Evolutionary conservation across 2,797 vertebrate genomes (phyloP), one percentile per base, ranked within the genome.

Genomic region (Miichthys miiuy): DNA sequence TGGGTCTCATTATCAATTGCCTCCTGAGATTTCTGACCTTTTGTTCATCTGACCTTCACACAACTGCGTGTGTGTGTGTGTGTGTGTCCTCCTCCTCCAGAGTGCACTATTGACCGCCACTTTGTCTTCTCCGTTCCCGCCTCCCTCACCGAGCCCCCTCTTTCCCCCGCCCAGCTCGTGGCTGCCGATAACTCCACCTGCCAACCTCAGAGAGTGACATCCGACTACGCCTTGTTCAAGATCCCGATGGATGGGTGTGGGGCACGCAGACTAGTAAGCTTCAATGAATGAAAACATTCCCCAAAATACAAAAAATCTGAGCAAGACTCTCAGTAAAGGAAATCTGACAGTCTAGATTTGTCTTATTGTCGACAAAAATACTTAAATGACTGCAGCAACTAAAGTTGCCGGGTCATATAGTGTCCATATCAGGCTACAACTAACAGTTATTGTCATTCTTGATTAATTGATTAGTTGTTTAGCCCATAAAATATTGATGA

Each of bases 61-160:
- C 84, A 70, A 81, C 47, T 57, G 57, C 50, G 23, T 16, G 10
- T 42, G 21, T 77, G 75, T 84, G 44, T 80, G 34, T 76, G 30
- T 77, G 64, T 71, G 38, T 82, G 20, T 50, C 17, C 44, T 84
- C 58, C 58, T 84, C 73, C 69, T 88, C 79, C 88, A 96, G 96
- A 95, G 89, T 96, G 96, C 90, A 95, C 95, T 75, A 73, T 86
- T 77, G 96, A 96, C 90, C 93, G 88, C 21, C 94, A 95, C 92
- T 95, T 96, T 86, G 93, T 96, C 77, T 96, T 96, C 87, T 89
- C 84, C 2, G 92, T 96, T 70, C 91, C 94, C 9, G 89, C 93
- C 27, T 91, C 94, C 64, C 82, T 95, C 75, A 91, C 87, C 4
- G 86, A 94, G 25, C 95, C 94, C 7, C 94, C 94, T 18, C 92